Evolutionary conservation across 2,797 vertebrate species (phyloP).

Genomic region (Pantherophis alleghaniensis): DNA sequence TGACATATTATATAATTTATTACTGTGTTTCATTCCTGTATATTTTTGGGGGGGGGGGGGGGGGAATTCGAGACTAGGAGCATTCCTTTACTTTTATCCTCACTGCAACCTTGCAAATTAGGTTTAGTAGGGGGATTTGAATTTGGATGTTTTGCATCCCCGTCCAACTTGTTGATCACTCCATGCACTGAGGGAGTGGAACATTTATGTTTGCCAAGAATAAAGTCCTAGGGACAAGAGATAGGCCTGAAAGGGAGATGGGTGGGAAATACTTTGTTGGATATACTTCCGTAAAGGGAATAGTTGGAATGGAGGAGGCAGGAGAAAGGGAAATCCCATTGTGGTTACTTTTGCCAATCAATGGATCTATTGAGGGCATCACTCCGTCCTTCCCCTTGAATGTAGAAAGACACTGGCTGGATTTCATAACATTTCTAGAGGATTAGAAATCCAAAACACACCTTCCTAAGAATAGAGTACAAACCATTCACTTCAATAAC

Average conservation of each 20-base stretch:
- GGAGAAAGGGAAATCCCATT: background rate
- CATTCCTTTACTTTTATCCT: background rate
- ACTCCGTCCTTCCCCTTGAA: background rate
- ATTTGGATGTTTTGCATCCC: background rate
- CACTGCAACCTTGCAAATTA: background rate
- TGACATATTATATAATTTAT: background rate
- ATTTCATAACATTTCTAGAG: background rate
- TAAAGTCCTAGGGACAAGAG: background rate
- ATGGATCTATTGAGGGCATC: background rate
- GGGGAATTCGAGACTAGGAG: background rate
- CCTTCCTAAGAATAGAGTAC: background rate
- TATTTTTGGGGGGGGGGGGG: background rate
- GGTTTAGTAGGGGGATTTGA: background rate
- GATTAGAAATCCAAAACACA: background rate
- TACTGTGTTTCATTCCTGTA: background rate
- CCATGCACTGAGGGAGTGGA: background rate
- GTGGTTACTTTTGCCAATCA: background rate
- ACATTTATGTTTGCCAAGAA: background rate
- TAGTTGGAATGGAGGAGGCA: background rate
- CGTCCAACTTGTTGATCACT: background rate
- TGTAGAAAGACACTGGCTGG: background rate
- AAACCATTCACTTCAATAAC: background rate
- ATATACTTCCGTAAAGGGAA: background rate
- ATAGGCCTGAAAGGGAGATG: background rate
- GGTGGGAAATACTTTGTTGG: background rate